A percentile compares a stretch with the other conserved stretches of the same genome.
Evolutionary conservation across 2,797 vertebrate genomes (phyloP).

Genomic region (Loriculus beryllinus): DNA sequence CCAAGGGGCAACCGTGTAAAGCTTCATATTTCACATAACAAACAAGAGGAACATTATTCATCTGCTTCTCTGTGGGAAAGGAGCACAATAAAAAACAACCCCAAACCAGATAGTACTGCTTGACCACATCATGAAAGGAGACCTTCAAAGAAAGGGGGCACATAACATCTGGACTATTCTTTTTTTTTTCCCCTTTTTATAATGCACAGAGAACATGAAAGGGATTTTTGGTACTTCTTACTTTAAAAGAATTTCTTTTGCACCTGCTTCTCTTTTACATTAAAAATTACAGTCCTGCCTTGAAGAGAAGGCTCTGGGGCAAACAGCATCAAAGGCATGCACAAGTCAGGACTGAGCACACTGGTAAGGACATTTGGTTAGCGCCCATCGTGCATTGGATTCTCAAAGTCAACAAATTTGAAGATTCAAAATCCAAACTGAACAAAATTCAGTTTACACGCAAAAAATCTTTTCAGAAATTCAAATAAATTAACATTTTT

Average conservation of each 20-base stretch:
- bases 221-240: background rate
- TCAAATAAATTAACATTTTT: background rate
- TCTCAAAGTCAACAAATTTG: background rate
- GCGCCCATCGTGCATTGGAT: background rate
- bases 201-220: background rate
- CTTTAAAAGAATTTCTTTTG: background rate
- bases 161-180: background rate
- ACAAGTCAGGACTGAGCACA: background rate
- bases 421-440: background rate
- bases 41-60: background rate
- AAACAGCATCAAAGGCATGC: constrained; percentile 8
- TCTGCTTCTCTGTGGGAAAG: background rate
- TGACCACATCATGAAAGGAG: constrained; percentile 11
- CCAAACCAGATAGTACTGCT: background rate
- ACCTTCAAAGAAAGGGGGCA: background rate
- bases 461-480: background rate
- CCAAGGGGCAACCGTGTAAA: background rate
- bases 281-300: constrained; percentile 33
- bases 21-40: background rate
- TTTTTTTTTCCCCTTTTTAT: background rate
- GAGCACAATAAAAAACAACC: background rate
- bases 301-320: constrained; percentile 14
- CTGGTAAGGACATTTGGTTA: background rate
- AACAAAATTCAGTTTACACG: background rate
- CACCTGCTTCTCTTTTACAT: background rate